Evolutionary conservation across 2,888 invertebrate genomes (phyloP), one percentile per base, ranked within the genome.

Genomic region (Limnephilus lunatus): DNA sequence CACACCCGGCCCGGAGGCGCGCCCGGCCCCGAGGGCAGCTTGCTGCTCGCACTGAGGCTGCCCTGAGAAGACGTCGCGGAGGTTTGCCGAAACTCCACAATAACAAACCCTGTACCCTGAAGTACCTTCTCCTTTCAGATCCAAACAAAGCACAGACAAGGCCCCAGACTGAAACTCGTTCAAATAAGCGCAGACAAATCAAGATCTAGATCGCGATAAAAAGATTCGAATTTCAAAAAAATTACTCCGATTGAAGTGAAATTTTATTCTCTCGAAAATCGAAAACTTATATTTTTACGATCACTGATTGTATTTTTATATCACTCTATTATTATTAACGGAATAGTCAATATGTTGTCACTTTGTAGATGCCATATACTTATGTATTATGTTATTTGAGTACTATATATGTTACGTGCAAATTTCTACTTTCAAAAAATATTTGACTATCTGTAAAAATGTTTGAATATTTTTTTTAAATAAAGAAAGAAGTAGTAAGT

Each of bases 1-100:
- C 91, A 86, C 86, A 86, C 86, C 68, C 85, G 87, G 30, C 87
- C 48, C 91, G 88, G 88, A 31, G 68, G 89, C 89, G 81, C 87
- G 32, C 83, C 81, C 44, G 68, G 68, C 91, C 39, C 81, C 81
- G 81, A 81, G 90, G 85, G 85, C 32, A 85, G 35, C 82, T 81
- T 82, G 44, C 32, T 32, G 31, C 32, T 85, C 39, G 35, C 39
- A 85, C 32, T 85, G 19, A 68, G 44, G 39, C 85, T 85, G 85
- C 25, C 68, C 85, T 85, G 85, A 85, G 85, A 85, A 85, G 85
- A 85, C 85, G 85, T 85, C 85, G 85, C 85, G 85, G 85, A 39
- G n/a, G 25, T 39, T 85, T 85, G 35, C n/a, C 35, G 39, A 85
- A 39, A 85, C 85, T 85, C 85, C 39, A 85, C 85, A 44, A 25